Evolutionary conservation across 2,888 invertebrate genomes (phyloP).

Genomic region (Nephrotoma guestfalica): DNA sequence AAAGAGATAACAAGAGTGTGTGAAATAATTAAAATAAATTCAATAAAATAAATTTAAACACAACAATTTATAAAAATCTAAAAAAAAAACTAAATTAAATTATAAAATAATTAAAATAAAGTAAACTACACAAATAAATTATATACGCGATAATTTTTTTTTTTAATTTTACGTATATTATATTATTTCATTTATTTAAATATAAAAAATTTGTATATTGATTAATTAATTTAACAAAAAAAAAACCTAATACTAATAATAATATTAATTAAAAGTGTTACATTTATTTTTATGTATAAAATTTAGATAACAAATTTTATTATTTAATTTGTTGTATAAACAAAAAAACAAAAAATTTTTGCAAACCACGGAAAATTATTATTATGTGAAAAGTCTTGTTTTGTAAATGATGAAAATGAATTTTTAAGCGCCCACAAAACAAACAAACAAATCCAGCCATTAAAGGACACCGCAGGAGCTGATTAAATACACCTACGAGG

Average conservation of each 20-base stretch:
- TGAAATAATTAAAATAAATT: not conserved
- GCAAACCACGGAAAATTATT: not conserved
- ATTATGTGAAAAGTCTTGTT: not conserved
- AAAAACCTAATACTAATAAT: not conserved
- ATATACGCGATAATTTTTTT: not conserved
- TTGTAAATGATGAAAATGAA: not conserved
- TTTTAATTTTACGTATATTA: not conserved
- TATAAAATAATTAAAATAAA: not conserved
- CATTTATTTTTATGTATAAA: not conserved
- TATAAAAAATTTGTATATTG: not conserved
- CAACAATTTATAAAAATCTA: not conserved
- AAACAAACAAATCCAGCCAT: not conserved
- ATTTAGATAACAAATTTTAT: not conserved
- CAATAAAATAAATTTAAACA: not conserved
- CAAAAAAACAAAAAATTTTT: not conserved
- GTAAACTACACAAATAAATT: not conserved
- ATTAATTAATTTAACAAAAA: not conserved
- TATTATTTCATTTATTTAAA: not conserved
- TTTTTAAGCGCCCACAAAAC: not conserved
- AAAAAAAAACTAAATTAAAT: not conserved
- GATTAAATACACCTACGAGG: not conserved
- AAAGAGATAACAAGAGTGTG: not conserved
- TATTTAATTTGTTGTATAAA: not conserved
- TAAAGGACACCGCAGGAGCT: too few species aligned
- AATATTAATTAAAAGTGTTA: not conserved